phyloP scores from a whole-genome alignment of 2,888 invertebrate genomes.

The Schrankia costaestrigalis region DNA sequence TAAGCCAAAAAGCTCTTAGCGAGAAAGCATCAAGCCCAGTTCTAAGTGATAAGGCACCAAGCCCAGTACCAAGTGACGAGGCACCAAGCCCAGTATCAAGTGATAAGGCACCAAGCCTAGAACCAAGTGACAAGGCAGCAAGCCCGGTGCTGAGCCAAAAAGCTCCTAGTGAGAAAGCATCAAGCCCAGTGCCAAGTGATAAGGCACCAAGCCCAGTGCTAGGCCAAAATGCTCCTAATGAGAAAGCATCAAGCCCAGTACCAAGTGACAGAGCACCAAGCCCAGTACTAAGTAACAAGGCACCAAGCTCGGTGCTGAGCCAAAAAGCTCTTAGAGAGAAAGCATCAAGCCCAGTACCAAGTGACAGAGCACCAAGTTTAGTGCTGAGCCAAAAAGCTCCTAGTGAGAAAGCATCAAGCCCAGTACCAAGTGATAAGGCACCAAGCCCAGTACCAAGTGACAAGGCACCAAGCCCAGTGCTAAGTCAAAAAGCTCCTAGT shows the following conservation, averaged over 20 bases:
- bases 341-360: neutral
- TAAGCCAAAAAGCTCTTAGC: neutral
- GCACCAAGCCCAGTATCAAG: conserved; percentile 3
- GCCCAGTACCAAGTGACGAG: no score
- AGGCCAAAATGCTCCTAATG: conserved; percentile 1
- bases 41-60: neutral
- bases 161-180: conserved; percentile 4
- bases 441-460: conserved; percentile 1
- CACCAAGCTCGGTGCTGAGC: neutral
- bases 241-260: conserved; percentile 5
- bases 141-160: conserved; percentile 15
- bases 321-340: neutral
- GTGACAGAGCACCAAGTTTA: conserved; percentile 7
- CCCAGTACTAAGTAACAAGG: conserved; percentile 2
- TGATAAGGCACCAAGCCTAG: conserved; percentile 7
- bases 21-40: conserved; percentile 5
- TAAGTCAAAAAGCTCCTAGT: neutral
- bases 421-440: neutral
- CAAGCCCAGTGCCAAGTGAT: neutral
- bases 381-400: neutral
- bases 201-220: neutral
- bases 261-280: conserved; percentile 8
- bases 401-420: neutral
- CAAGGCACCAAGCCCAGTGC: conserved; percentile 4
- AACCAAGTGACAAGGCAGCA: conserved; percentile 6